Conservation (phyloP, 2,113 vertebrate species). For the Dromaius novaehollandiae region DNA sequence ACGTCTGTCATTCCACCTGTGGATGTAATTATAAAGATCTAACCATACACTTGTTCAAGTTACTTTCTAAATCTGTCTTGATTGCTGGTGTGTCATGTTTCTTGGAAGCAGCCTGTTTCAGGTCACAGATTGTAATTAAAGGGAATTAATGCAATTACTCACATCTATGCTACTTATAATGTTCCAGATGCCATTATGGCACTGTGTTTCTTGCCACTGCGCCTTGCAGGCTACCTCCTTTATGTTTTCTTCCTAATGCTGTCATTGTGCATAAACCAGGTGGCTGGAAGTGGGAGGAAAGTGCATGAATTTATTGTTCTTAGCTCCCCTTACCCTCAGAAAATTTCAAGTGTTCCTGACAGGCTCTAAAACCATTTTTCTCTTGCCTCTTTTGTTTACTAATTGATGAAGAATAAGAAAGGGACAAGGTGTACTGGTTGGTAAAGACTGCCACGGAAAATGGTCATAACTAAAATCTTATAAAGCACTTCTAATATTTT, state of each 20-base stretch:
- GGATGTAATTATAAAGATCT: background rate
- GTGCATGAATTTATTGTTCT: background rate
- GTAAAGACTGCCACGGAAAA: background rate
- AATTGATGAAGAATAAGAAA: background rate
- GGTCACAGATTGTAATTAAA: constrained; percentile 64
- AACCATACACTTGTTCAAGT: constrained; percentile 15
- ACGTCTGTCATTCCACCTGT: background rate
- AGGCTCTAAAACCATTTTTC: background rate
- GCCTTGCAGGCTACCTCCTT: background rate
- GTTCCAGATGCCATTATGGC: constrained; percentile 20
- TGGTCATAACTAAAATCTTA: background rate
- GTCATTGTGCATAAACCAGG: background rate
- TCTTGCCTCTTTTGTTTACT: background rate
- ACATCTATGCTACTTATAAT: constrained; percentile 21
- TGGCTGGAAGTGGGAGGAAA: background rate
- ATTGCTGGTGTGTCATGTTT: constrained; percentile 16
- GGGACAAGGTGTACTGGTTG: background rate
- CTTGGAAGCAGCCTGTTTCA: constrained; percentile 50
- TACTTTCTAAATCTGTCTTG: background rate
- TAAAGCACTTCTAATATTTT: background rate
- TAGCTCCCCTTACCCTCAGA: background rate
- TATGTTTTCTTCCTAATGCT: background rate
- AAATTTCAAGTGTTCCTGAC: background rate
- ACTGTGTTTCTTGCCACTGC: background rate
- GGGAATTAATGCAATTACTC: constrained; percentile 70